A percentile compares a stretch with the other conserved stretches of the same genome.
phyloP scores from a whole-genome alignment of 2,797 vertebrate species.

The Linurgus olivaceus region DNA sequence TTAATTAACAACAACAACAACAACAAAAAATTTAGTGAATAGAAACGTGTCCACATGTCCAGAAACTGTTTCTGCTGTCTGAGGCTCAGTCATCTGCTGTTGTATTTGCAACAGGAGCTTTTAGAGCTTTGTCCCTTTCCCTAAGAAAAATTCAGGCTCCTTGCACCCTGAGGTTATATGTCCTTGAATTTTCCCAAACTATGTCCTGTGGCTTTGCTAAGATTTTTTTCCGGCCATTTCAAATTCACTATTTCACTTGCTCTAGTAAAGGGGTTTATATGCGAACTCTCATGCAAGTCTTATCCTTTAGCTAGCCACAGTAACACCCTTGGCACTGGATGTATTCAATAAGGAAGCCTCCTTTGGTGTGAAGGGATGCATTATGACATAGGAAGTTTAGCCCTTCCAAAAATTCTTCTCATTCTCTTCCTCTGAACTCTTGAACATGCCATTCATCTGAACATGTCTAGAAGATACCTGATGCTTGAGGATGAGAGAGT shows the following conservation, averaged over 20 bases:
- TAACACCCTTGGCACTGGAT: not conserved
- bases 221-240: not conserved
- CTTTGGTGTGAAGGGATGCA: not conserved
- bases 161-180: not conserved
- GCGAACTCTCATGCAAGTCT: not conserved
- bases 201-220: not conserved
- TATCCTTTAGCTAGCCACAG: not conserved
- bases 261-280: not conserved
- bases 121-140: not conserved
- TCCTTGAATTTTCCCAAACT: not conserved
- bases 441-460: not conserved
- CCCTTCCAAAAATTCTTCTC: not conserved
- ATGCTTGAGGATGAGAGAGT: not conserved
- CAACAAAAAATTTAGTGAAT: not conserved
- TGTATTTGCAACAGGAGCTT: not conserved
- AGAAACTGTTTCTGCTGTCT: not conserved
- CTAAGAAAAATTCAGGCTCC: not conserved
- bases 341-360: not conserved
- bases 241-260: not conserved
- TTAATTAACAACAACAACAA: not conserved
- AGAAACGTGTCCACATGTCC: not conserved
- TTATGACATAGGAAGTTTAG: rapidly evolving
- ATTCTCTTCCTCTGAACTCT: not conserved
- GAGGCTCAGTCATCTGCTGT: not conserved
- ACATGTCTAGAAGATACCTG: not conserved